phyloP scores from a whole-genome alignment of 2,113 vertebrate genomes.

The Limnothrissa miodon region DNA sequence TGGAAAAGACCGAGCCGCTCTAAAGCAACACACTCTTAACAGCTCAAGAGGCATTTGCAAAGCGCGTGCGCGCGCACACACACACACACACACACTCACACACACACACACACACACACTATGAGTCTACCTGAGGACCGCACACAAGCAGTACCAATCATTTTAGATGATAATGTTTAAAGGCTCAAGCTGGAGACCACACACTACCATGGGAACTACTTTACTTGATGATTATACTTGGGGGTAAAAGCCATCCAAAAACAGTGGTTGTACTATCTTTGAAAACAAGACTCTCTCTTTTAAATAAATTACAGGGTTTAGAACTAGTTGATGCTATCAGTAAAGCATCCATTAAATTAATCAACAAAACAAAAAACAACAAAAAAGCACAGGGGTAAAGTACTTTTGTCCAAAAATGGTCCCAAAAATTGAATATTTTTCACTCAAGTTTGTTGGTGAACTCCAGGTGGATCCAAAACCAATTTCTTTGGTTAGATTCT shows the following conservation, averaged over 20 bases:
- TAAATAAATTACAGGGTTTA: background rate
- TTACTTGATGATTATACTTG: background rate
- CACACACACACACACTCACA: conserved; percentile 2
- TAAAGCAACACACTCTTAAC: conserved; percentile 25
- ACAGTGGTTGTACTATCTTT: background rate
- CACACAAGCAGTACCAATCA: background rate
- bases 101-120: conserved; percentile 6
- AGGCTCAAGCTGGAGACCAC: background rate
- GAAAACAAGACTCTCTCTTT: background rate
- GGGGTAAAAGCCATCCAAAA: background rate
- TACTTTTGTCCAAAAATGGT: no score
- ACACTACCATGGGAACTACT: background rate
- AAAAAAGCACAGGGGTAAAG: no score
- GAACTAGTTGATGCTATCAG: no score
- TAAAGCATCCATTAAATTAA: background rate
- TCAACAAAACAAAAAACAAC: no score
- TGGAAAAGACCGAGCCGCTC: conserved; percentile 6
- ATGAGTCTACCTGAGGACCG: background rate
- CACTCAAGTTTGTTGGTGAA: no score
- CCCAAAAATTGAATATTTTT: no score
- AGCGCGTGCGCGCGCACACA: background rate
- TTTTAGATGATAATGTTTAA: background rate
- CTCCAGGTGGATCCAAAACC: no score
- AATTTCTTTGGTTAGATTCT: no score
- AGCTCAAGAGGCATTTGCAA: conserved; percentile 17